phyloP scores from a whole-genome alignment of 2,797 vertebrate species.

The Onychomys torridus region DNA sequence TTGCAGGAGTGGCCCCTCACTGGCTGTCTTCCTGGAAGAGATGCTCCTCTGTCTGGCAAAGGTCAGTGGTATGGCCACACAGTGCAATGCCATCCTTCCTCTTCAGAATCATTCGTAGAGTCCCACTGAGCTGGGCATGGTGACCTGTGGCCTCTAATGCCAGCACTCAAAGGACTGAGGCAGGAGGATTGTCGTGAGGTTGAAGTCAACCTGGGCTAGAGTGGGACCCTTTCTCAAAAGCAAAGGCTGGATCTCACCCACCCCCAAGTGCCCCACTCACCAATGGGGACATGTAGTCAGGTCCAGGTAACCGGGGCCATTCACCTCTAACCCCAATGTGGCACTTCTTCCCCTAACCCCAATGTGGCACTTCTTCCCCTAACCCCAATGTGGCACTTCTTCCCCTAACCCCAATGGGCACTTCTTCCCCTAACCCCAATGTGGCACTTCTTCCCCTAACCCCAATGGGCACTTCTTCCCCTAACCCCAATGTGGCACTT shows the following conservation, averaged over 20 bases:
- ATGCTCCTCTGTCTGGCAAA: not conserved
- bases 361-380: not conserved
- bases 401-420: not conserved
- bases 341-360: not conserved
- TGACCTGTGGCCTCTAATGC: not conserved
- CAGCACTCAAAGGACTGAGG: not conserved
- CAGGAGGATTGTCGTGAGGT: not conserved
- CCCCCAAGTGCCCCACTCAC: not conserved
- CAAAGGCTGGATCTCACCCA: not conserved
- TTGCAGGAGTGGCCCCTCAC: not conserved
- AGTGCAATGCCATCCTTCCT: not conserved
- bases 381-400: not conserved
- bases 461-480: not conserved
- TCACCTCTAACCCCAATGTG: not conserved
- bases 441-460: not conserved
- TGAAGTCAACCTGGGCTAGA: not conserved
- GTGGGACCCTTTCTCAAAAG: not conserved
- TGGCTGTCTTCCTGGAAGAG: not conserved
- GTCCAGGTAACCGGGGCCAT: not conserved
- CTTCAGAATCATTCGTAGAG: not conserved
- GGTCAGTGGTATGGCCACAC: not conserved
- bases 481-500: not conserved
- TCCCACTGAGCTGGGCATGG: not conserved
- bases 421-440: not conserved
- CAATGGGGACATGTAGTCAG: not conserved